Conservation (phyloP, 1,140 invertebrate species). For the Alviniconcha marisindica region DNA sequence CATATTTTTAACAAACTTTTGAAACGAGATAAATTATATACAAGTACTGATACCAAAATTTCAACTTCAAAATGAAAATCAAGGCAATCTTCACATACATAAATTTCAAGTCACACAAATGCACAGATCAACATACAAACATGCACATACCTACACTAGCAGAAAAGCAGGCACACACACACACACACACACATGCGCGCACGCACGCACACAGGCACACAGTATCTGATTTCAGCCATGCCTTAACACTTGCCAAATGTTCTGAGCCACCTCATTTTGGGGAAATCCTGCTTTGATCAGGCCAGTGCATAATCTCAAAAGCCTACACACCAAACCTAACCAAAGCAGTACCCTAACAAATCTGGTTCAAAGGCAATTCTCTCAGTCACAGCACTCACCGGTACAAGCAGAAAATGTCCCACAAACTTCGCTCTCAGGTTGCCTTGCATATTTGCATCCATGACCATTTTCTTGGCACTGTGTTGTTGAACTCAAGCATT, state of each 20-base stretch:
- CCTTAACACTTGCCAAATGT: too few species aligned
- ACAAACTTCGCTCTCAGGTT: background rate
- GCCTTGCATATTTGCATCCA: background rate
- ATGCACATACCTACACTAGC: background rate
- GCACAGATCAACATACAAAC: background rate
- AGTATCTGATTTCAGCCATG: too few species aligned
- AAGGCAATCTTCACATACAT: too few species aligned
- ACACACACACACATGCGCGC: background rate
- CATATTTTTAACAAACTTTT: background rate
- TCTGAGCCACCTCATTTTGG: too few species aligned
- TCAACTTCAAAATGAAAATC: background rate
- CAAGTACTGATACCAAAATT: background rate
- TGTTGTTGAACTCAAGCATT: too few species aligned
- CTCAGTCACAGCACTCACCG: too few species aligned
- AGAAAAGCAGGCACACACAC: background rate
- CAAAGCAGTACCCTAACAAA: too few species aligned
- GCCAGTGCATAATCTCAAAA: too few species aligned
- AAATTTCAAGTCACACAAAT: too few species aligned
- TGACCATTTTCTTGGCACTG: background rate
- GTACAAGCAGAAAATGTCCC: background rate
- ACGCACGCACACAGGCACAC: too few species aligned
- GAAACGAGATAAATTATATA: slow-evolving; percentile 11
- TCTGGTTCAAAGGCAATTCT: too few species aligned
- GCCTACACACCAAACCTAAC: too few species aligned
- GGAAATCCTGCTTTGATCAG: background rate